Conservation (phyloP, 2,888 invertebrate genomes). For the Ischnura elegans region DNA sequence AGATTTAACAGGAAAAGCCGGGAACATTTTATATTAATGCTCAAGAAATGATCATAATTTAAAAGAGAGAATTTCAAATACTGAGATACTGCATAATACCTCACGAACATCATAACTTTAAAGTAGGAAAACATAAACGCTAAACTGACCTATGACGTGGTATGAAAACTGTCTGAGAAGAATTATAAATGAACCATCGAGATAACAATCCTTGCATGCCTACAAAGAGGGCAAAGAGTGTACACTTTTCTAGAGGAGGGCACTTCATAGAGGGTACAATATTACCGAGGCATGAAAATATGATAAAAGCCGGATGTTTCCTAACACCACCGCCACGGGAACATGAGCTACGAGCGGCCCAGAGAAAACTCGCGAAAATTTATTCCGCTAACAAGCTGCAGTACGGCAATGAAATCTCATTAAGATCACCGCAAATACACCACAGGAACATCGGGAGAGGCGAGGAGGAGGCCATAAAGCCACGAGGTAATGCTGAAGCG, state of each 20-base stretch:
- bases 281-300: not conserved
- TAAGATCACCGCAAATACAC: constrained; percentile 38
- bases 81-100: no score
- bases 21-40: no score
- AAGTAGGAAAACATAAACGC: no score
- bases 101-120: no score
- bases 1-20: no score
- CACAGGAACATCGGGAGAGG: constrained; percentile 18
- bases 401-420: constrained; percentile 38
- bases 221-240: no score
- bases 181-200: no score
- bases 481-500: constrained; percentile 22
- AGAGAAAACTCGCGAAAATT: constrained; percentile 14
- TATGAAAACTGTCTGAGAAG: no score
- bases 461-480: constrained; percentile 31
- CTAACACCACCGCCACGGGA: not conserved
- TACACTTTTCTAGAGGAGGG: not conserved
- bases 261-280: not conserved
- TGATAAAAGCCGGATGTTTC: constrained; percentile 26
- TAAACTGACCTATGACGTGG: no score
- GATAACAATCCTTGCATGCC: no score
- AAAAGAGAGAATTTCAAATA: no score
- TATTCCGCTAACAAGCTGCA: constrained; percentile 19
- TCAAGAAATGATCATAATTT: no score
- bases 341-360: not conserved